Conservation (phyloP, 2,888 invertebrate species). For the Erpobdella octoculata region DNA sequence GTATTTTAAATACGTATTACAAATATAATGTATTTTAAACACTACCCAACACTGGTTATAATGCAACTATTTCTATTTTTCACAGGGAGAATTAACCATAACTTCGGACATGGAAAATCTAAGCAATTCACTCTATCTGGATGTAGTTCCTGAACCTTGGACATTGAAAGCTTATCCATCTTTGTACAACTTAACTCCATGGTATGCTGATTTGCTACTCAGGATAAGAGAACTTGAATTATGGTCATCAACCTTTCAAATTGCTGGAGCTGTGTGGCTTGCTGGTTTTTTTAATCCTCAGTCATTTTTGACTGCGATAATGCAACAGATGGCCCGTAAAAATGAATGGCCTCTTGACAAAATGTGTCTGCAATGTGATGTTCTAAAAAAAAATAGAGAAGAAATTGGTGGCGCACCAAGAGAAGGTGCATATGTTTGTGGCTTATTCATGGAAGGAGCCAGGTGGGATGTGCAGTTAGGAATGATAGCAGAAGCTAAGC, state of each 20-base stretch:
- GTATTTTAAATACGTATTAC: too few relatives aligned
- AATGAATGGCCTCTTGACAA: conserved; percentile 88
- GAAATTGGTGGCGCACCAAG: conserved; percentile 72
- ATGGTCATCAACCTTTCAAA: conserved; percentile 81
- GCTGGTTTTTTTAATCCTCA: conserved; percentile 96
- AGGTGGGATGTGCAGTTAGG: conserved; percentile 85
- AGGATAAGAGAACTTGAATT: conserved; percentile 71
- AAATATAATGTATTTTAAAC: too few relatives aligned
- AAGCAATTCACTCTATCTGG: conserved; percentile 81
- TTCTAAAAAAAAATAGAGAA: conserved; percentile 89
- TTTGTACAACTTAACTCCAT: conserved; percentile 72
- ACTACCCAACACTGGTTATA: not conserved
- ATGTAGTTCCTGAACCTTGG: conserved; percentile 79
- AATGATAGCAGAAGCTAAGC: conserved; percentile 79
- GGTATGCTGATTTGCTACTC: conserved; percentile 83
- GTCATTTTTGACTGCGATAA: conserved; percentile 87
- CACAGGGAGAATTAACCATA: conserved; percentile 82
- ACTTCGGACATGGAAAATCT: conserved; percentile 92
- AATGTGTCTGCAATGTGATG: conserved; percentile 92
- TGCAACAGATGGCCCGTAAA: conserved; percentile 89
- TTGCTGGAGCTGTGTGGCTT: conserved; percentile 85
- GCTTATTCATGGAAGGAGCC: conserved; percentile 84
- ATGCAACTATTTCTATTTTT: not conserved
- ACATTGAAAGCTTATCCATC: conserved; percentile 82
- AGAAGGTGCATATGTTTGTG: conserved; percentile 88